A percentile compares a stretch with the other conserved stretches of the same genome.
These are phyloP conservation scores for Syrista parreyssii DNA, from an alignment of 2,888 invertebrate species.

Conservation along the genomic window DNA sequence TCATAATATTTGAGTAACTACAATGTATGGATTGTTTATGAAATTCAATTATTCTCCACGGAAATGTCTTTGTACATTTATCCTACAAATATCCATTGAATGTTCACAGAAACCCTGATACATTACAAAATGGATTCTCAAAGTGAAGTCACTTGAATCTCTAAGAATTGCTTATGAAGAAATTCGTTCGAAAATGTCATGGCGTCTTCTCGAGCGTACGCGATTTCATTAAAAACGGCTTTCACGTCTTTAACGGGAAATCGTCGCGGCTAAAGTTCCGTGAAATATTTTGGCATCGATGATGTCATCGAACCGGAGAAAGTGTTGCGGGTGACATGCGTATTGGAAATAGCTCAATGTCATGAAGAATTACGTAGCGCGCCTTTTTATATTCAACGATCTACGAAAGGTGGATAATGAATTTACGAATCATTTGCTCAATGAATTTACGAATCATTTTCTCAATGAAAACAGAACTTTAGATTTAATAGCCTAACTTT, in stretches of 20 bases:
- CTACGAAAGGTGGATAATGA: background rate
- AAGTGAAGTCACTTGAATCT: too few relatives aligned
- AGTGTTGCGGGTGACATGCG: background rate
- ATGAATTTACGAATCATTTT: background rate
- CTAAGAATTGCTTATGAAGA: background rate
- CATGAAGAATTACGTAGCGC: slow-evolving; percentile 6
- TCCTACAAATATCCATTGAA: background rate
- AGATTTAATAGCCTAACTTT: background rate
- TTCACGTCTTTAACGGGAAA: background rate
- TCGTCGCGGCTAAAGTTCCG: background rate
- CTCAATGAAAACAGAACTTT: background rate
- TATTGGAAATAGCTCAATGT: slow-evolving; percentile 11
- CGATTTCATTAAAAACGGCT: background rate
- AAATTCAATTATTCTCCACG: too few relatives aligned
- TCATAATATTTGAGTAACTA: background rate
- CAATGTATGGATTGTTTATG: too few relatives aligned
- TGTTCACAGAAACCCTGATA: background rate
- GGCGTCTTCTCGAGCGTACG: background rate
- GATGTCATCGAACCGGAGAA: background rate
- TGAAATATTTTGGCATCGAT: slow-evolving; percentile 1
- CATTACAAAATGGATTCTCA: too few relatives aligned
- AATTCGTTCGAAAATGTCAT: background rate
- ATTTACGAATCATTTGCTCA: background rate
- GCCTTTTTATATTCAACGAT: background rate
- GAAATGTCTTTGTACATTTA: background rate